Percentiles rank a stretch among this genome's conserved stretches.
These are phyloP conservation scores for Malurus cyaneus DNA, from an alignment of 2,113 vertebrate genomes.

Conservation along the genomic window DNA sequence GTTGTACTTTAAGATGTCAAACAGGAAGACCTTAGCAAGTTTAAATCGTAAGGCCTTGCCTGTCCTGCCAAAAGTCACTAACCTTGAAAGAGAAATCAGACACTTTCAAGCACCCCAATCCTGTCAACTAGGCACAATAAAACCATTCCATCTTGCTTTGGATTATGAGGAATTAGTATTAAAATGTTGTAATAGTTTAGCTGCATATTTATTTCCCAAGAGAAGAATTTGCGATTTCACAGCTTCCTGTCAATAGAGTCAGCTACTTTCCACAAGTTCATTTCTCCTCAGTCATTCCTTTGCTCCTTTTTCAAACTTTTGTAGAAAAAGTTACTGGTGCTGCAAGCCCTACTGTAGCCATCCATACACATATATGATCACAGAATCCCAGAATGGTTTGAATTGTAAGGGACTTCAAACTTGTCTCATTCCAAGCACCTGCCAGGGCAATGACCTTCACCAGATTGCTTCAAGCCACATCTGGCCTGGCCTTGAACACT, in stretches of 20 bases:
- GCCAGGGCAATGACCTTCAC: background rate
- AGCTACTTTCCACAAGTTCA: background rate
- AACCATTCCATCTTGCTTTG: background rate
- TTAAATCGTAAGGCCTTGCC: background rate
- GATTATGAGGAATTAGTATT: background rate
- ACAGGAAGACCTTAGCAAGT: background rate
- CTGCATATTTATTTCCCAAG: background rate
- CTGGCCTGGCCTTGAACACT: background rate
- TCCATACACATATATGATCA: accelerated
- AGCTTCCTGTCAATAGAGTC: background rate
- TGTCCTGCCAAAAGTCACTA: background rate
- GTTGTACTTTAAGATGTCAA: background rate
- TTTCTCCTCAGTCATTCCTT: background rate
- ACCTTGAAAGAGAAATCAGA: background rate
- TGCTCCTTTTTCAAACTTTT: background rate
- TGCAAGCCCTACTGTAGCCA: background rate
- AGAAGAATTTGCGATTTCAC: background rate
- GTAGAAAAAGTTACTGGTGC: background rate
- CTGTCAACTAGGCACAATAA: background rate
- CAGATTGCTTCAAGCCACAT: background rate
- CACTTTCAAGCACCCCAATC: background rate
- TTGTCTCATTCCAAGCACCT: background rate
- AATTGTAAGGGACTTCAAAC: background rate
- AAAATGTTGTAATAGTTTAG: background rate
- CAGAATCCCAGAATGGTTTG: background rate